A percentile compares a stretch with the other conserved stretches of the same genome.
These are phyloP conservation scores for Labeo calbasu DNA, from an alignment of 2,797 vertebrate genomes.

Conservation along the genomic window DNA sequence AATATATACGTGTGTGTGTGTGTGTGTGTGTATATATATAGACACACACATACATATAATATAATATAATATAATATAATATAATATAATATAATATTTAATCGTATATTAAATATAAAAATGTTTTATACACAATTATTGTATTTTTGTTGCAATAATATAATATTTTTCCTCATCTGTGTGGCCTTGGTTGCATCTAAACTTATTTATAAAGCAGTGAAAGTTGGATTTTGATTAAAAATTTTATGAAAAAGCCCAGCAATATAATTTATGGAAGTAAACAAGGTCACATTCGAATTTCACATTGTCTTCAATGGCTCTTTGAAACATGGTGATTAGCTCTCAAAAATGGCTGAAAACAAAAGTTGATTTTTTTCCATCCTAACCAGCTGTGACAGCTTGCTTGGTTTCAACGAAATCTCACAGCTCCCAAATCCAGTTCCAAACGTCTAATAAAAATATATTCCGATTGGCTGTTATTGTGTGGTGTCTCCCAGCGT, in stretches of 20 bases:
- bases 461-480: conserved; percentile 5
- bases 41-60: too few species aligned
- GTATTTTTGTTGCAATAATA: neutral
- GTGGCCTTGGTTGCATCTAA: neutral
- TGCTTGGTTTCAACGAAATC: neutral
- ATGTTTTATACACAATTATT: neutral
- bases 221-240: neutral
- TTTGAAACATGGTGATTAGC: neutral
- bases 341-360: neutral
- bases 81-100: too few species aligned
- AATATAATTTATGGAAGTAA: neutral
- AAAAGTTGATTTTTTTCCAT: neutral
- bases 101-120: neutral
- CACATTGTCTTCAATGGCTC: neutral
- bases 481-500: neutral
- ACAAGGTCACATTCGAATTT: conserved; percentile 19
- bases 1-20: too few species aligned
- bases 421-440: neutral
- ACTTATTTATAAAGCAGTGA: neutral
- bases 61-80: too few species aligned
- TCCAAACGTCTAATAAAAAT: neutral
- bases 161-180: neutral
- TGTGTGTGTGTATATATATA: too few species aligned
- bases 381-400: neutral
- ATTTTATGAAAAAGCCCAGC: neutral